Evolutionary conservation across 2,113 vertebrate species (phyloP).

Genomic region (Stercorarius parasiticus): DNA sequence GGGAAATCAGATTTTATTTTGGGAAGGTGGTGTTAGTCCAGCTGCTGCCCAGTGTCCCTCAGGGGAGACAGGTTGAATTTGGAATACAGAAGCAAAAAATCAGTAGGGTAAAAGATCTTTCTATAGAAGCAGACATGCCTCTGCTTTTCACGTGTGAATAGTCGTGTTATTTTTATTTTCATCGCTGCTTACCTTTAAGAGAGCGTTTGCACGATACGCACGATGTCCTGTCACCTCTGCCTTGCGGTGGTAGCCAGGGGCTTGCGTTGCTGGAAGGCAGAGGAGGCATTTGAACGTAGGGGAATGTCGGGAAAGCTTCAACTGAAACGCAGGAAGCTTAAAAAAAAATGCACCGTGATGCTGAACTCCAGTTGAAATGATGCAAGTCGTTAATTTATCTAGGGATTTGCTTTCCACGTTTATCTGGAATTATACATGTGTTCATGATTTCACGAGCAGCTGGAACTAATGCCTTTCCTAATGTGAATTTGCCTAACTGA

Average conservation of each 20-base stretch:
- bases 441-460: neutral
- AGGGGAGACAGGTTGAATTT: neutral
- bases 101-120: neutral
- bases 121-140: neutral
- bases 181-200: neutral
- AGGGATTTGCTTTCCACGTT: neutral
- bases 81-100: neutral
- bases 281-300: neutral
- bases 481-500: neutral
- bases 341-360: neutral
- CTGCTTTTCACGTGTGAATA: neutral
- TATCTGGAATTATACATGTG: neutral
- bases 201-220: accelerated
- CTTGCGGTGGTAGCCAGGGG: no score
- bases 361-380: neutral
- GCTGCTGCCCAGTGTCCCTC: neutral
- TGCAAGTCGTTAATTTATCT: neutral
- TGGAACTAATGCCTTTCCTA: neutral
- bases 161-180: neutral
- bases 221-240: accelerated
- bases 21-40: neutral
- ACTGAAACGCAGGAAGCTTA: neutral
- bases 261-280: neutral
- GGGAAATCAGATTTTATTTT: neutral
- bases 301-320: neutral